Base-by-base conservation (phyloP, 2,888 invertebrate species). In the Nipponacmea schrenckii region DNA sequence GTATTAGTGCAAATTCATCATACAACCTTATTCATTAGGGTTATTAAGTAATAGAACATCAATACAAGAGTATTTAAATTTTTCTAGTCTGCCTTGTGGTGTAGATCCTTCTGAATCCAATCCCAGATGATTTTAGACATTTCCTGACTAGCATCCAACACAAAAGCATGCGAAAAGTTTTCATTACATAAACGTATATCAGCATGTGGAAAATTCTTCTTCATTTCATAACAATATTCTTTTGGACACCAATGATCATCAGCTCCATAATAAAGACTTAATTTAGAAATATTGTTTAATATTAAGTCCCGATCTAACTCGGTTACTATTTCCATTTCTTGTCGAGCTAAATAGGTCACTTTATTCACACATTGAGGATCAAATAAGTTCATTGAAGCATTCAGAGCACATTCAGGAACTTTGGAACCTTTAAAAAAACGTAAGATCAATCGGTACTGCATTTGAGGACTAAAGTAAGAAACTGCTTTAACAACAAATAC, bases 211-310 rank as follows among this genome's bases (percentile, higher is more conserved):
- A 93, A 91, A 71, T 90, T 89, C 26, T 88, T 80, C 76, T 91
- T 91, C 72, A 97, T 88, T 75, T 93, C 92, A 39, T 93, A 89
- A 85, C 92, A 94, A 85, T 93, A 95, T 62, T 90, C 88, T 0
- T 92, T 81, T 0, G 97, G 97, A 68, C 93, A 94, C 97, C 97
- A 98, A 10, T 92, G 92, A 89, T 98, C 97, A 4, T 86, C 91
- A 5, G 90, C 89, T 14, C 95, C 94, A 87, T 96, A 97, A 85
- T 95, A 94, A 66, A 96, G 92, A 85, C 93, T 93, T 2, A 96
- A 89, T 81, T 92, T 92, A 17, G 92, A 87, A n/a, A 91, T 81
- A 85, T 93, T 90, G 39, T 90, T 87, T 24, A 89, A 85, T 64
- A 96, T 90, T 64, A 92, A 88, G 8, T 92, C 90, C 70, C 89